Evolutionary conservation across 2,797 vertebrate genomes (phyloP).

Genomic region (Cirrhinus mrigala): DNA sequence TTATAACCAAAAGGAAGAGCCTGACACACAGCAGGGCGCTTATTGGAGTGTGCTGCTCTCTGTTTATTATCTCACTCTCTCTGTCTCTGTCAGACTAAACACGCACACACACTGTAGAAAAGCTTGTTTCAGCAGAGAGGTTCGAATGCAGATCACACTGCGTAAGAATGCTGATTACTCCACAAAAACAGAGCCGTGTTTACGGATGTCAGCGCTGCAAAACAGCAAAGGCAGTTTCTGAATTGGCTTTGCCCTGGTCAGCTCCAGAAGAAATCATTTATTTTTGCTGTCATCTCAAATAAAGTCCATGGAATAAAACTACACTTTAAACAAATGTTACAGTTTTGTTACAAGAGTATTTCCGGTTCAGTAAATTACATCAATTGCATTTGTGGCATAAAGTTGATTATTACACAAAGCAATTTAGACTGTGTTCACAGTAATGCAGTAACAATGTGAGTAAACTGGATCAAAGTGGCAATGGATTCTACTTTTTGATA

Average conservation of each 20-base stretch:
- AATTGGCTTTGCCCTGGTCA: background rate
- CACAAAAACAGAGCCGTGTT: background rate
- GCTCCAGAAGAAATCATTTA: background rate
- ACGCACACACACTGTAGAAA: constrained; percentile 16
- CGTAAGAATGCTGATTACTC: constrained; percentile 10
- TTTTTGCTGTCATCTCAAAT: background rate
- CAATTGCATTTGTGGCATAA: background rate
- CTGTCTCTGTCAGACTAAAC: constrained; percentile 14
- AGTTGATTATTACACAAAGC: background rate
- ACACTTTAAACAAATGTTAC: background rate
- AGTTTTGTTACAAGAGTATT: background rate
- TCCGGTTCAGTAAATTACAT: background rate
- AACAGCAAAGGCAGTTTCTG: background rate
- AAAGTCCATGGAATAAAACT: background rate
- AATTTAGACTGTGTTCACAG: background rate
- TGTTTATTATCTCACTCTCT: constrained; percentile 33
- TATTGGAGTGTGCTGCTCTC: constrained; percentile 6
- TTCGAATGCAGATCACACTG: constrained; percentile 17
- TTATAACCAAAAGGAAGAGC: background rate
- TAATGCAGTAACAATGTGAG: background rate
- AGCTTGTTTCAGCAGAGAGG: constrained; percentile 34
- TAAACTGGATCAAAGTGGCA: background rate
- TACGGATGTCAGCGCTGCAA: background rate
- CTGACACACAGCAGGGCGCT: background rate
- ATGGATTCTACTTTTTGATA: background rate